Evolutionary conservation across 2,888 invertebrate species (phyloP).

Genomic region (Cataglyphis albicans): DNA sequence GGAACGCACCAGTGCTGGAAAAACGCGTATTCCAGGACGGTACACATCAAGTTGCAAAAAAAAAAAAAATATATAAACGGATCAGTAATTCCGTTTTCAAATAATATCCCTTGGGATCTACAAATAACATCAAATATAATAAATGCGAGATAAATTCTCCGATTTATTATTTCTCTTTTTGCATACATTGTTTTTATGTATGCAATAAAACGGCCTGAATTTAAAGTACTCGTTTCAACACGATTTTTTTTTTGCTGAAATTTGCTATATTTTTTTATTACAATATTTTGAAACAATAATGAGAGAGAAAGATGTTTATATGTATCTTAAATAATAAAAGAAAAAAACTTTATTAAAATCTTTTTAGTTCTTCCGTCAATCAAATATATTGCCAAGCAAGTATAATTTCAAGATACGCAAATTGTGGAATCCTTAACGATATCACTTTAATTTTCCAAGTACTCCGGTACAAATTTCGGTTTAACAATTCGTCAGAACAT

Average conservation of each 20-base stretch:
- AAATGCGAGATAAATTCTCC: constrained; percentile 40
- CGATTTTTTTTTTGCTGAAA: background rate
- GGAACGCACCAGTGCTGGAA: background rate
- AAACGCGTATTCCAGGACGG: background rate
- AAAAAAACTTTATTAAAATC: background rate
- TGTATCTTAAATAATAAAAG: background rate
- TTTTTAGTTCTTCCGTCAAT: background rate
- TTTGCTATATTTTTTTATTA: background rate
- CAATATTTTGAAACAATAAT: constrained; percentile 7
- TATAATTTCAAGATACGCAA: background rate
- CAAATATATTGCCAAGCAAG: constrained; percentile 1
- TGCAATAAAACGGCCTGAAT: background rate
- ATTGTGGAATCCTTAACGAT: background rate
- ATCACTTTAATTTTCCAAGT: background rate
- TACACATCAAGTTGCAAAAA: background rate
- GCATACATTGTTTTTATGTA: background rate
- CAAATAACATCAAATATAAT: background rate
- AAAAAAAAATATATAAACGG: background rate
- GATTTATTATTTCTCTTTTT: constrained; percentile 44
- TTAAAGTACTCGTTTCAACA: background rate
- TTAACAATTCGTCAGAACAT: background rate
- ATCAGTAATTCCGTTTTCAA: constrained; percentile 5
- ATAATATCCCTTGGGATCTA: background rate
- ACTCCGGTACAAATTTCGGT: background rate
- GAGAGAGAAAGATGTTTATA: background rate